Percentiles rank a stretch among this genome's conserved stretches.
These are phyloP conservation scores for Hypocryptadius cinnamomeus DNA, from an alignment of 2,113 vertebrate genomes.

Conservation along the genomic window DNA sequence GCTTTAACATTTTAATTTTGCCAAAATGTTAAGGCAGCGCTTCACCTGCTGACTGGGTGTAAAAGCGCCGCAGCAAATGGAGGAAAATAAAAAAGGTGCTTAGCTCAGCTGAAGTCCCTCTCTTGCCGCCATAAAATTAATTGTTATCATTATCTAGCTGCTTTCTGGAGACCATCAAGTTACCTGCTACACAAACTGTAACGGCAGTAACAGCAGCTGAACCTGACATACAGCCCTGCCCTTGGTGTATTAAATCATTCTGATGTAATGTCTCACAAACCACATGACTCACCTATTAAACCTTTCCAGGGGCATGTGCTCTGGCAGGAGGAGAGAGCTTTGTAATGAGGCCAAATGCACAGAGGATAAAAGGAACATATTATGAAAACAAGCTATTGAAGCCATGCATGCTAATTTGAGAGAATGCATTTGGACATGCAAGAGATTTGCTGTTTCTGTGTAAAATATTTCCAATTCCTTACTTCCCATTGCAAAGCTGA, in stretches of 20 bases:
- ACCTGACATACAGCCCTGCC: constrained; percentile 78
- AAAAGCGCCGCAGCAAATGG: background rate
- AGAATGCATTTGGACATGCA: constrained; percentile 14
- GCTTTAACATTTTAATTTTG: background rate
- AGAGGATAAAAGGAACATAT: constrained; percentile 32
- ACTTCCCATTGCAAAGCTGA: constrained; percentile 47
- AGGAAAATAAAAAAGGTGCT: constrained; percentile 18
- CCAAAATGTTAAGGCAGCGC: background rate
- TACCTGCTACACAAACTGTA: constrained; percentile 2
- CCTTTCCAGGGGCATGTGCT: constrained; percentile 78
- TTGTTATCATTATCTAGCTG: constrained; percentile 56
- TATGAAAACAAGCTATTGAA: constrained; percentile 54
- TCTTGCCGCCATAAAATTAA: constrained; percentile 30
- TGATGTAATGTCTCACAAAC: constrained; percentile 89
- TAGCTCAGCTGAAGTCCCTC: constrained; percentile 33
- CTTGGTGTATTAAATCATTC: constrained; percentile 85
- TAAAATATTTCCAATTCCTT: constrained; percentile 37
- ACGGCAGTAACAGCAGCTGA: constrained; percentile 60
- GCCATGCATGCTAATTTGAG: background rate
- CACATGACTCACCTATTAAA: constrained; percentile 73
- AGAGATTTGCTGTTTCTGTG: background rate
- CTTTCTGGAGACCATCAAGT: constrained; percentile 57
- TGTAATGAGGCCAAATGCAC: constrained; percentile 73
- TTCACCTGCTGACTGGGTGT: background rate
- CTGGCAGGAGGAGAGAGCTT: constrained; percentile 72